phyloP scores from a whole-genome alignment of 1,140 invertebrate species.

The Apis dorsata region DNA sequence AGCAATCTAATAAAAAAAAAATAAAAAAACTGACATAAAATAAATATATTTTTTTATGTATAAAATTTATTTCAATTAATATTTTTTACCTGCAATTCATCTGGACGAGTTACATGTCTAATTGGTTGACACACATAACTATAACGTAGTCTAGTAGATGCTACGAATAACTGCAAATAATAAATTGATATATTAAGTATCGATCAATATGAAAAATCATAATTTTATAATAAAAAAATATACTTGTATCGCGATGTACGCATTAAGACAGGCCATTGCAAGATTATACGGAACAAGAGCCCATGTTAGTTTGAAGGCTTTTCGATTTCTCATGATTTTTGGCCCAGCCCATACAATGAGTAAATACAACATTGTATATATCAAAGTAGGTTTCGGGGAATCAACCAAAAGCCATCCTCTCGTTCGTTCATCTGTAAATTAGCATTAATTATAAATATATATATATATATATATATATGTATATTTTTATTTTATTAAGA shows the following conservation, averaged over 20 bases:
- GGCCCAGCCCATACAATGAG: conserved; percentile 90
- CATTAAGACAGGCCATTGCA: conserved; percentile 90
- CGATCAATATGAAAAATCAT: background rate
- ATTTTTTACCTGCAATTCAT: conserved; percentile 88
- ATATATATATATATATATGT: too few relatives aligned
- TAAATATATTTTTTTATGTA: background rate
- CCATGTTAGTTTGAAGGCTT: conserved; percentile 89
- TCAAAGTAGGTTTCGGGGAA: conserved; percentile 88
- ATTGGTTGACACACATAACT: conserved; percentile 95
- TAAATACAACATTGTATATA: conserved; percentile 89
- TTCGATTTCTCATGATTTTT: conserved; percentile 89
- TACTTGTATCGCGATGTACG: conserved; percentile 91
- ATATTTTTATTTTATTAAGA: too few relatives aligned
- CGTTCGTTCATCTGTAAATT: conserved; percentile 87
- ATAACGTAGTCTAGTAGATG: conserved; percentile 89
- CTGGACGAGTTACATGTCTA: conserved; percentile 87
- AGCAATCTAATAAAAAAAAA: conserved; percentile 86
- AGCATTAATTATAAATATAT: too few relatives aligned
- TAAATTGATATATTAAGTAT: background rate
- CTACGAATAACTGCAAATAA: conserved; percentile 84
- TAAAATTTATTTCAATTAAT: background rate
- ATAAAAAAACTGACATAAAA: background rate
- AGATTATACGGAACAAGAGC: conserved; percentile 93
- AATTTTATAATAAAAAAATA: background rate
- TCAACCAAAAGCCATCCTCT: conserved; percentile 93